These are phyloP conservation scores for Pyrocephalus nanus DNA, from an alignment of 2,797 vertebrate species.

Conservation along the genomic window DNA sequence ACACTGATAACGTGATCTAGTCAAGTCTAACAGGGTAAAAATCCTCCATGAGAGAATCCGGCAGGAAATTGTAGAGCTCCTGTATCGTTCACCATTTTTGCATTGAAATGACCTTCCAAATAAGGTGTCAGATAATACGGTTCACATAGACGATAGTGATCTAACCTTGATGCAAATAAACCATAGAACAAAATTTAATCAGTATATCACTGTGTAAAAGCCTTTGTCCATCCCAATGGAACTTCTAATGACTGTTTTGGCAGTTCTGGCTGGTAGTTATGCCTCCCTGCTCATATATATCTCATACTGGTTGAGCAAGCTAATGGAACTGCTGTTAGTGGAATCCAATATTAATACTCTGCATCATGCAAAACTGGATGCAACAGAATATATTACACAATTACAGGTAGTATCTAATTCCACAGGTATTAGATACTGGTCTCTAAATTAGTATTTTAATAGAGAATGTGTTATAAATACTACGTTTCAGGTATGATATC, in stretches of 20 bases:
- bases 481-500: conserved; percentile 63
- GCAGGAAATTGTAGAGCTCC: conserved; percentile 27
- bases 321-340: conserved; percentile 76
- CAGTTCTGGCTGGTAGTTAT: conserved; percentile 73
- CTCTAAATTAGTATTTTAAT: conserved; percentile 76
- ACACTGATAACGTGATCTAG: background rate
- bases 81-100: conserved; percentile 33
- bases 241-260: conserved; percentile 78
- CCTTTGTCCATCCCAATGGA: conserved; percentile 76
- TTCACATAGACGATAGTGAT: conserved; percentile 46
- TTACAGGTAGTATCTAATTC: conserved; percentile 76
- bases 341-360: conserved; percentile 79
- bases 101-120: conserved; percentile 72
- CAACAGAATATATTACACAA: conserved; percentile 73
- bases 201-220: conserved; percentile 74
- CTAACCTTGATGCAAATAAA: conserved; percentile 79
- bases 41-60: background rate
- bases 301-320: conserved; percentile 74
- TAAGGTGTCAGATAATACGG: conserved; percentile 61
- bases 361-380: conserved; percentile 70
- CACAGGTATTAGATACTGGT: conserved; percentile 68
- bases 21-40: conserved; percentile 4
- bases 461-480: conserved; percentile 72
- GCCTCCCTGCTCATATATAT: conserved; percentile 72
- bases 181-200: conserved; percentile 78